Base-by-base conservation (phyloP, 1,140 invertebrate species). In the Antheraea mylitta region DNA sequence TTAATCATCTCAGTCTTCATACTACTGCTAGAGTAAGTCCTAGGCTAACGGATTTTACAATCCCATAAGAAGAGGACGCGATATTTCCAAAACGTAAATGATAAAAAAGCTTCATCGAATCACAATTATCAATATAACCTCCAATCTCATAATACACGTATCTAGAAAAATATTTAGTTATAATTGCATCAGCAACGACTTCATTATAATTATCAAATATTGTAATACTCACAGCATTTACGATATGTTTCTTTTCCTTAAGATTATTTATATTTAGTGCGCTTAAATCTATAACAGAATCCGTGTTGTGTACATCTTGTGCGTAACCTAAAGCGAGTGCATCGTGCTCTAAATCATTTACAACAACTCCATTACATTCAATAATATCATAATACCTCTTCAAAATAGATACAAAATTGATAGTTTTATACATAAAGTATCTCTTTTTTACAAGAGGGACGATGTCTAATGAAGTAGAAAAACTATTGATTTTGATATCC, bases 121-220 rank as follows among this genome's bases (percentile, higher is more conserved):
- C 72, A 80, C 81, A 1, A 53, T 53, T 53, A 53, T 16, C 16
- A 53, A 53, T 78, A 85, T 79, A 85, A 87, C 76, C 84, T 83
- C 73, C 82, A 86, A 83, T 87, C 80, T 85, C 78, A 67, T 86
- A 87, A 87, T 86, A 92, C 83, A 91, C 86, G 84, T 90, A 82
- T 84, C 88, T 92, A 92, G 88, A 92, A 92, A 92, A 92, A 92
- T 92, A 92, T 92, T 90, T 86, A 90, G 77, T 83, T 91, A 89
- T 86, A 85, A 88, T 87, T 85, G 83, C 87, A 81, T 89, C 75
- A 83, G 83, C 83, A 89, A 89, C 84, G 80, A 88, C 84, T 86
- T 82, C 80, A 86, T 89, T 88, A 82, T 85, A 87, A 85, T 89
- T 82, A 92, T 78, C 83, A 89, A 79, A 91, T 92, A 90, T 92